Conservation (phyloP, 2,888 invertebrate genomes). For the Andrena bicolor region DNA sequence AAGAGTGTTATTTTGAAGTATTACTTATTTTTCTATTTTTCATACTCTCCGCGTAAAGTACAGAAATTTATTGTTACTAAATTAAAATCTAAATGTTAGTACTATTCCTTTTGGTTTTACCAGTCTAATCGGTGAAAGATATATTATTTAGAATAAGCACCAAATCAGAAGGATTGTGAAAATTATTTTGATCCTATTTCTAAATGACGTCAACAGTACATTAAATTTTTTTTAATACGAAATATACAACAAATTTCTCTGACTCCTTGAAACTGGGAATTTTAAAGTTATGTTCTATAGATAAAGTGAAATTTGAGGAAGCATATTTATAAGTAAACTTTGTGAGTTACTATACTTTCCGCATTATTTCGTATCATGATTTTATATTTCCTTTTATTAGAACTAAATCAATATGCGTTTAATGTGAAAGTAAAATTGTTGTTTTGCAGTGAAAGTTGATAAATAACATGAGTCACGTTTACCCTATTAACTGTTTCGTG, state of each 20-base stretch:
- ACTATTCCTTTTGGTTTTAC: neutral
- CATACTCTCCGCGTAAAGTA: neutral
- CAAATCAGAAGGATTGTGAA: neutral
- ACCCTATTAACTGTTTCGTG: too few relatives aligned
- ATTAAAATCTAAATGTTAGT: constrained; percentile 2
- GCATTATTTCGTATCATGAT: constrained; percentile 9
- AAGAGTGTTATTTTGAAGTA: constrained; percentile 21
- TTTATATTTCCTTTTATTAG: neutral
- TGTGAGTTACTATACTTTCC: neutral
- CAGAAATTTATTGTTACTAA: neutral
- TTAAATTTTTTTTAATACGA: constrained; percentile 12
- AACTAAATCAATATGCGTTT: neutral
- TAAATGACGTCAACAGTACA: constrained; percentile 8
- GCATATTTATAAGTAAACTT: neutral
- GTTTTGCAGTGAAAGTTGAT: neutral
- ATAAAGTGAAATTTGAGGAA: neutral
- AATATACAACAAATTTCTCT: neutral
- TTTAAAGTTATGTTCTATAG: constrained; percentile 4
- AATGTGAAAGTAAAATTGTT: neutral
- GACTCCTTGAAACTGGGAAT: neutral
- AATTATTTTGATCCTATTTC: neutral
- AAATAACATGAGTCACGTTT: neutral
- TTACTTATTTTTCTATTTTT: constrained; percentile 14
- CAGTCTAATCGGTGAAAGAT: neutral
- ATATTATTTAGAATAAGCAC: neutral